Evolutionary conservation across 2,888 invertebrate genomes (phyloP), one percentile per base, ranked within the genome.

Genomic region (Dynastes hyllus): DNA sequence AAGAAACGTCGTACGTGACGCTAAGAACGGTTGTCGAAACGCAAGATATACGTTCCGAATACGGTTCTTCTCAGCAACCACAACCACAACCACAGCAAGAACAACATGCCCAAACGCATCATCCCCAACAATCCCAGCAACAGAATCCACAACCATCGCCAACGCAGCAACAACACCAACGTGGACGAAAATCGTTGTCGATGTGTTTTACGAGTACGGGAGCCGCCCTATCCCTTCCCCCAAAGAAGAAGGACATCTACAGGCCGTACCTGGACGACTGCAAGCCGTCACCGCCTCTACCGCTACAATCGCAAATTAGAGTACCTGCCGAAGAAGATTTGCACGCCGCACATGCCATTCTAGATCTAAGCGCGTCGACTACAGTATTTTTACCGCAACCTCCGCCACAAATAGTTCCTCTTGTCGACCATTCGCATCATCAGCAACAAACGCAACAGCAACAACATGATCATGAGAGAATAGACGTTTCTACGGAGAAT

Each of bases 161-260:
- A 29, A 84, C 69, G 78, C 81, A 65, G 65, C 80, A 58, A 71
- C 78, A 77, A 71, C 81, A 71, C 55, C 82, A 84, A 50, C 83
- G 86, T 87, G 91, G 91, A 88, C 91, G 93, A 88, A 95, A 95
- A 89, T 95, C 95, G 80, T 91, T 94, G 83, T 92, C 95, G 61
- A 95, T 95, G 94, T 95, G 95, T 87, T 96, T 94, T 88, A 96
- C 95, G 75, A 96, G 95, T 89, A 95, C 95, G 16, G 95, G 95
- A 66, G 93, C 95, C n/a, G 92, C 95, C 55, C 90, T 96, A 37
- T 95, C 95, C 79, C 89, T 96, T 86, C 96, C 97, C 81, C 96
- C 96, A 2, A 96, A 96, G 89, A 96, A 96, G 89, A 96, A 96
- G 89, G 96, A 97, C 89, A 96, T 97, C 85, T 97, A 96, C 89